Evolutionary conservation across 2,113 vertebrate species (phyloP), one percentile per base, ranked within the genome.

Genomic region (Nothobranchius kuhntae): DNA sequence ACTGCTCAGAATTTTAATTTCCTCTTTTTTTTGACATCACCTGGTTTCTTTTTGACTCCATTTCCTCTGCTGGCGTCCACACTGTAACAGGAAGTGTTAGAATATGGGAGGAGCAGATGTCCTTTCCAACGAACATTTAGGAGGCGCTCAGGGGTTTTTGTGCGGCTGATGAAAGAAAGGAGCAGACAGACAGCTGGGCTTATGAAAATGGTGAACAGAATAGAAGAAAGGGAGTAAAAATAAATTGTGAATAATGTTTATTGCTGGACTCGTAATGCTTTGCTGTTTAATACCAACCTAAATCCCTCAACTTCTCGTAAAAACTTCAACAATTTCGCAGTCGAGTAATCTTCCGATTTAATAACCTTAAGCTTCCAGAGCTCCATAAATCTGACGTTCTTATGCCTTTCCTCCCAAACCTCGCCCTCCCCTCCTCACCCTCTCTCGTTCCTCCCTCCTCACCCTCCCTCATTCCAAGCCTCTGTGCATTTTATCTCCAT

Each of bases 261-360:
- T 87, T 83, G 73, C 81, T 59, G 84, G 68, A 71, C 73, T 87
- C 65, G 70, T 90, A 92, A 93, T 89, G 87, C 88, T 82, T 73
- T 68, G 80, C 88, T 86, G 86, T 90, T 92, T 92, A 92, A 91
- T 91, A 86, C 89, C 65, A 73, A 84, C 74, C 87, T 91, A 93
- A 94, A 92, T 92, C 91, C 90, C 88, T 91, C 91, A 93, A 92
- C 90, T 93, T 93, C 89, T 81, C 83, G 65, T 91, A 92, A 91
- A 92, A 92, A 89, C 91, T 92, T 91, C 81, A 89, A 93, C 91
- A 94, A 93, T 93, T 94, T 94, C 91, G 91, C 92, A 93, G 92
- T 91, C 83, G 90, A 93, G 92, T 93, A 94, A 93, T 93, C 92
- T 93, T 92, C 89, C 91, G 91, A 93, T 94, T 93, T 93, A 93